These are phyloP conservation scores for Drosophila watanabei DNA, from an alignment of 1,140 invertebrate species.

Conservation along the genomic window DNA sequence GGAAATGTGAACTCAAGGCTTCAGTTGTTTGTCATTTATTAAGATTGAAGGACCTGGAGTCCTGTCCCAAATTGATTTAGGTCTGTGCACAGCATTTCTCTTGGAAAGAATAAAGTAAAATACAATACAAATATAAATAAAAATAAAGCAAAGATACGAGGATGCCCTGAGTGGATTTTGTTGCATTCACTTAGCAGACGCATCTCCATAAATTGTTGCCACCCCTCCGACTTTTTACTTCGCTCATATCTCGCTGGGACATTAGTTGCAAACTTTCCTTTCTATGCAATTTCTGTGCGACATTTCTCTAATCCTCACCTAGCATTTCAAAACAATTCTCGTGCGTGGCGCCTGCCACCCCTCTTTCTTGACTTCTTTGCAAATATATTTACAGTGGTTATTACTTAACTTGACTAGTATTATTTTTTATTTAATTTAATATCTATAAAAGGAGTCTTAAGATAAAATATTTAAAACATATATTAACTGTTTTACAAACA, in stretches of 20 bases:
- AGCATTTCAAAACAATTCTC: constrained; percentile 76
- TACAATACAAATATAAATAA: constrained; percentile 16
- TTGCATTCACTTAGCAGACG: constrained; percentile 36
- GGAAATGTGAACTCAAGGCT: not conserved
- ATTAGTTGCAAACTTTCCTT: constrained; percentile 71
- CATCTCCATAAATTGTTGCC: constrained; percentile 44
- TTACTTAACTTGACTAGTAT: too few species aligned
- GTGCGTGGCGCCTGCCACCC: constrained; percentile 37
- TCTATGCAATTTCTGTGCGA: constrained; percentile 61
- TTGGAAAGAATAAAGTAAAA: not conserved
- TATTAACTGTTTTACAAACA: not conserved
- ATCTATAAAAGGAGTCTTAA: not conserved
- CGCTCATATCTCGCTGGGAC: constrained; percentile 34
- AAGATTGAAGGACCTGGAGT: not conserved
- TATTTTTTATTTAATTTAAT: not conserved
- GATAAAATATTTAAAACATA: not conserved
- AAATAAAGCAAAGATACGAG: not conserved
- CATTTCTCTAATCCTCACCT: constrained; percentile 79
- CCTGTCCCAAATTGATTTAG: constrained; percentile 8
- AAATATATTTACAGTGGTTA: not conserved
- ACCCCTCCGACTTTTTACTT: constrained; percentile 1
- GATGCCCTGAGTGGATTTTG: constrained; percentile 9
- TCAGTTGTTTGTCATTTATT: not conserved
- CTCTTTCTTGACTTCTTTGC: not conserved
- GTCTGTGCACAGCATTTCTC: not conserved